Conservation (phyloP, 2,797 vertebrate genomes). For the Sebastes kiyomatsui region DNA sequence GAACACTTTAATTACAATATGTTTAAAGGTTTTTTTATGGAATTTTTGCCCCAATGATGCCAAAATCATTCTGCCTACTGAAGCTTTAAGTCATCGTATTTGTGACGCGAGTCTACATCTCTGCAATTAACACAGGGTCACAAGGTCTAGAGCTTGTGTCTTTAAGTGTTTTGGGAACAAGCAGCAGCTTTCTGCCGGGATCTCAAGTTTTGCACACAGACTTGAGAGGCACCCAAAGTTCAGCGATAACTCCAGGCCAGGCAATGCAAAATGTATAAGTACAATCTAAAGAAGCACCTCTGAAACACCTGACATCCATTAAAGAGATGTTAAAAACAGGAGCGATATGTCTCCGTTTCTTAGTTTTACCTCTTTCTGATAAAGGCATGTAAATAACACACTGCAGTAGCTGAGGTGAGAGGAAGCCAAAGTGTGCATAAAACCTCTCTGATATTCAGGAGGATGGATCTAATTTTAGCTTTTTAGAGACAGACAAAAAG, state of each 20-base stretch:
- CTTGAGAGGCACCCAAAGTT: background rate
- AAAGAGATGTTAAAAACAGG: background rate
- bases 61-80: too few relatives aligned
- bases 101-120: background rate
- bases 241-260: background rate
- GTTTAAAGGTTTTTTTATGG: too few relatives aligned
- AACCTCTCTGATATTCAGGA: background rate
- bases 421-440: background rate
- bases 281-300: background rate
- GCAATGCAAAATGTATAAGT: background rate
- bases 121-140: background rate
- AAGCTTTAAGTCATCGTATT: too few relatives aligned
- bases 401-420: background rate
- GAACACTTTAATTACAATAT: too few relatives aligned
- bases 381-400: background rate
- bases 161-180: background rate
- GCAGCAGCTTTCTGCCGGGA: background rate
- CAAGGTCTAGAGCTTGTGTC: background rate
- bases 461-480: constrained; percentile 41
- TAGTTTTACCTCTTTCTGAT: background rate
- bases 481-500: constrained; percentile 21
- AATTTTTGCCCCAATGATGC: too few relatives aligned
- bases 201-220: background rate
- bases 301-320: background rate
- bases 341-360: background rate